These are phyloP conservation scores for Rynchops niger DNA, from an alignment of 2,113 vertebrate genomes.

Conservation along the genomic window DNA sequence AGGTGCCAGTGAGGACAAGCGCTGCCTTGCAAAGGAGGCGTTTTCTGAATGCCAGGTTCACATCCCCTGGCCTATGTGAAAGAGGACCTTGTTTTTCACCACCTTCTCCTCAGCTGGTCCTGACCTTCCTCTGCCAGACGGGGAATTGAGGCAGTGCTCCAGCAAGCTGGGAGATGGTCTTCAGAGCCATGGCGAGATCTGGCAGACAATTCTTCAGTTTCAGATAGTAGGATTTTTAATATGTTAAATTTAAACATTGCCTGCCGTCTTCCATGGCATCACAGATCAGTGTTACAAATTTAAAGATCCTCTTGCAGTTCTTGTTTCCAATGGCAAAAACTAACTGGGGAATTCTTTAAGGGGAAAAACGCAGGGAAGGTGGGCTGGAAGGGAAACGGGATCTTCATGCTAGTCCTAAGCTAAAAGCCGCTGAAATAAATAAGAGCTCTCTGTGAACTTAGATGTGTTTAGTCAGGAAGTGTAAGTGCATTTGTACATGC, in stretches of 20 bases:
- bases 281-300: not conserved
- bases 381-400: not conserved
- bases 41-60: not conserved
- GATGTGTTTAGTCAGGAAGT: not conserved
- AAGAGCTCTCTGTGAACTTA: not conserved
- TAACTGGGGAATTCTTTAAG: not conserved
- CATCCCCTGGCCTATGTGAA: not conserved
- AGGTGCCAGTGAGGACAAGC: not conserved
- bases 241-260: not conserved
- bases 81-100: not conserved
- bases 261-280: not conserved
- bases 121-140: not conserved
- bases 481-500: not conserved
- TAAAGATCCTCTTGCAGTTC: not conserved
- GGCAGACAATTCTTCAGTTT: not conserved
- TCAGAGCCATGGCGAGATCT: not conserved
- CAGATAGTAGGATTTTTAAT: not conserved
- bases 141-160: not conserved
- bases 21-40: rapidly evolving
- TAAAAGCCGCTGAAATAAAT: not conserved
- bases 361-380: not conserved
- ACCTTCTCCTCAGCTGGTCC: not conserved
- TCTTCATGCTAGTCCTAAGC: not conserved
- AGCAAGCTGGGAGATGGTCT: not conserved
- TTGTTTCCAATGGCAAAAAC: not conserved